Percentiles rank a stretch among this genome's conserved stretches.
phyloP scores from a whole-genome alignment of 2,797 vertebrate species.

The Bradypodion pumilum region DNA sequence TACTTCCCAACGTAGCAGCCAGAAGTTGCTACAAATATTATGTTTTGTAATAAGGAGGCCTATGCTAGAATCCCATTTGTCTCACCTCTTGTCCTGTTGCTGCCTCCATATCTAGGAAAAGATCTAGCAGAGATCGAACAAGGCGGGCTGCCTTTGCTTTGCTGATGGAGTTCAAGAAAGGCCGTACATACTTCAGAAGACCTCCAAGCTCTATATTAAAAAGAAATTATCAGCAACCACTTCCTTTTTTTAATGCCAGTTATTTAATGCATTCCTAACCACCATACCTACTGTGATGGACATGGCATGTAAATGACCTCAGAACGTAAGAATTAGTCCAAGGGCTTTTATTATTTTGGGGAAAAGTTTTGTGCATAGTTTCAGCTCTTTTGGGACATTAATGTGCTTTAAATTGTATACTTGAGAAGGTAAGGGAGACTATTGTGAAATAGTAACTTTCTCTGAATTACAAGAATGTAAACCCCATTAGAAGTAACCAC shows the following conservation, averaged over 20 bases:
- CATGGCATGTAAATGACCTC: neutral
- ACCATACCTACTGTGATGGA: neutral
- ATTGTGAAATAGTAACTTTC: neutral
- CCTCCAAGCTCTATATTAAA: constrained; percentile 89
- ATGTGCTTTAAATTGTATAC: neutral
- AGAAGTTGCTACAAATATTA: neutral
- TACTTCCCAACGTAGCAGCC: neutral
- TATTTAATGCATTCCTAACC: neutral
- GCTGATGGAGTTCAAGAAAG: constrained; percentile 97
- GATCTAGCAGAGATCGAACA: constrained; percentile 93
- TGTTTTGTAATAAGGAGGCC: constrained; percentile 19
- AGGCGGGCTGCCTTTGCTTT: constrained; percentile 97
- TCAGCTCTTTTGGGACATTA: neutral
- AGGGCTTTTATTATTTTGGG: neutral
- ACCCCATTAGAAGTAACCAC: neutral
- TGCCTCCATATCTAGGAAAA: constrained; percentile 98
- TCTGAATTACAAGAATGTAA: neutral
- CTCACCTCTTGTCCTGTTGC: constrained; percentile 96
- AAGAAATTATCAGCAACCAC: too few relatives aligned
- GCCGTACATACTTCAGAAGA: constrained; percentile 94
- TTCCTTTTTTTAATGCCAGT: neutral
- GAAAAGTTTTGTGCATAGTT: neutral
- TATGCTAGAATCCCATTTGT: neutral
- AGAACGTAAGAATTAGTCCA: neutral
- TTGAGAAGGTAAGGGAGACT: neutral